phyloP scores from a whole-genome alignment of 2,113 vertebrate genomes.

The Potamarius usumacintae region DNA sequence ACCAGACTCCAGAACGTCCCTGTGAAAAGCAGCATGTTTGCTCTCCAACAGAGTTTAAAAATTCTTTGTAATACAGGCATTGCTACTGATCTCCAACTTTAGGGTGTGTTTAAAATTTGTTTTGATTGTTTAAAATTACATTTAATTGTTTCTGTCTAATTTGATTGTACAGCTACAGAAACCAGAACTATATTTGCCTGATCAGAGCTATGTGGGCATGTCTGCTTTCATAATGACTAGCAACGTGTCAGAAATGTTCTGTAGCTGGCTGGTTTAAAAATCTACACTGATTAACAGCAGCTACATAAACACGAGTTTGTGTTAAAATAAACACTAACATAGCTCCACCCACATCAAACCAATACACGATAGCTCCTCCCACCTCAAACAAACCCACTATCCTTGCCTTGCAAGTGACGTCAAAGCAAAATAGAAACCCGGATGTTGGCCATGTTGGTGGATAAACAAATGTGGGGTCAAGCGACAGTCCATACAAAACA shows the following conservation, averaged over 20 bases:
- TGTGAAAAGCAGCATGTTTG: background rate
- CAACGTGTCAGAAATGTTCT: background rate
- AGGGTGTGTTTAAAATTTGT: background rate
- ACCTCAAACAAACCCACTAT: background rate
- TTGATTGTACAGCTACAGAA: background rate
- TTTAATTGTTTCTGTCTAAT: background rate
- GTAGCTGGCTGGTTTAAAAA: background rate
- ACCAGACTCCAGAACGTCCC: background rate
- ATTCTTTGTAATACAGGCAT: background rate
- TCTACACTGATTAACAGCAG: background rate
- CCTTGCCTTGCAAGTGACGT: no score
- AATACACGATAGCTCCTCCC: background rate
- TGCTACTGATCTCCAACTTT: background rate
- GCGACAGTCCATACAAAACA: no score
- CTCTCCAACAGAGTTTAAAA: background rate
- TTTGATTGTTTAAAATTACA: background rate
- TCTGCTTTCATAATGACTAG: background rate
- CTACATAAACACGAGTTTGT: background rate
- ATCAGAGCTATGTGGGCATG: background rate
- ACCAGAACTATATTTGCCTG: background rate
- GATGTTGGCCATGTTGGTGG: no score
- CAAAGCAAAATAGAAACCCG: no score
- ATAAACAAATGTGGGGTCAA: no score
- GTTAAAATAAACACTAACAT: background rate
- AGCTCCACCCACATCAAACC: background rate